Conservation (phyloP, 2,797 vertebrate species). For the Trichosurus vulpecula region DNA sequence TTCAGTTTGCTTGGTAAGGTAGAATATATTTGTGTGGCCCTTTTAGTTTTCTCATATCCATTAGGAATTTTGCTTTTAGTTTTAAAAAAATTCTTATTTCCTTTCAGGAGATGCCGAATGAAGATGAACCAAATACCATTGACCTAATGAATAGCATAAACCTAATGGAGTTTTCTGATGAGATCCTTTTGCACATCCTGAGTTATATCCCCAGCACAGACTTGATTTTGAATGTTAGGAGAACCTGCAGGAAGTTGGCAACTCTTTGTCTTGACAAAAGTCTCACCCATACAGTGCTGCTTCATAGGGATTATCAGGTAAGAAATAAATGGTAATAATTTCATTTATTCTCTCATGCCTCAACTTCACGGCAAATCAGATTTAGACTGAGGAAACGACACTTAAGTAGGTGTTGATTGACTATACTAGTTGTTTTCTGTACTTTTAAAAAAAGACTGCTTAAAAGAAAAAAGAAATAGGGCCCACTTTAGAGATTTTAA, state of each 20-base stretch:
- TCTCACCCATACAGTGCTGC: conserved; percentile 89
- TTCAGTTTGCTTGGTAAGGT: background rate
- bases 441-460: background rate
- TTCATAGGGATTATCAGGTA: conserved; percentile 94
- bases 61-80: background rate
- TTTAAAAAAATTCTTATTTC: background rate
- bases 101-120: conserved; percentile 80
- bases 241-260: conserved; percentile 91
- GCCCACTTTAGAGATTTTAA: background rate
- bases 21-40: background rate
- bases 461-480: background rate
- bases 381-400: background rate
- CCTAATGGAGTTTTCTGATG: conserved; percentile 94
- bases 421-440: background rate
- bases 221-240: conserved; percentile 91
- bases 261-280: conserved; percentile 93
- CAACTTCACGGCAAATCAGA: background rate
- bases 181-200: conserved; percentile 95
- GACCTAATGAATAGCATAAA: conserved; percentile 77
- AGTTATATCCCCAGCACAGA: conserved; percentile 92
- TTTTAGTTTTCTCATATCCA: background rate
- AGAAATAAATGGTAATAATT: conserved; percentile 30
- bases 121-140: conserved; percentile 79
- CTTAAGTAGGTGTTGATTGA: background rate
- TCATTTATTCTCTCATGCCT: background rate